Conservation (phyloP, 2,888 invertebrate species). For the Cistogaster globosa region DNA sequence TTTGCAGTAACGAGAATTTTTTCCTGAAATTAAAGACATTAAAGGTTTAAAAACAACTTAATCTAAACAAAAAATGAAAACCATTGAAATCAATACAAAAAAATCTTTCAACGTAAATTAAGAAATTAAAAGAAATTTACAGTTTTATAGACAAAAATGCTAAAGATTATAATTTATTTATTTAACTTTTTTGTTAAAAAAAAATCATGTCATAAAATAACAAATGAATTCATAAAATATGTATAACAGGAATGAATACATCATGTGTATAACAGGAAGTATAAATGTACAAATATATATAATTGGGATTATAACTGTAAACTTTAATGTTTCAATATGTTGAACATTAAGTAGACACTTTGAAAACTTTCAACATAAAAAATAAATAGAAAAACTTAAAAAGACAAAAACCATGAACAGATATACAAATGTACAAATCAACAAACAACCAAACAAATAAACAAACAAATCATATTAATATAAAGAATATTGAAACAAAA, state of each 20-base stretch:
- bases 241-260: neutral
- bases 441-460: slow-evolving; percentile 51
- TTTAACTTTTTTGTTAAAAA: neutral
- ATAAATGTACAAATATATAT: neutral
- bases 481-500: slow-evolving; percentile 27
- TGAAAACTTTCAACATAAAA: slow-evolving; percentile 22
- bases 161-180: slow-evolving; percentile 19
- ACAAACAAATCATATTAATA: slow-evolving; percentile 55
- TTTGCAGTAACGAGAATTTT: neutral
- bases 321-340: neutral
- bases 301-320: neutral
- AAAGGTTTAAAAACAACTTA: neutral
- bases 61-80: neutral
- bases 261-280: neutral
- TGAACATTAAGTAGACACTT: slow-evolving; percentile 30
- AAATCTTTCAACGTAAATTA: neutral
- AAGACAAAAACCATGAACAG: slow-evolving; percentile 1
- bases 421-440: slow-evolving; percentile 21
- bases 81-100: neutral
- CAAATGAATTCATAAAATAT: slow-evolving; percentile 18
- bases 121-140: neutral
- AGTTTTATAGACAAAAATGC: slow-evolving; percentile 10
- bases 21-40: neutral
- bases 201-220: slow-evolving; percentile 15
- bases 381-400: neutral